Evolutionary conservation across 2,888 invertebrate genomes (phyloP).

Genomic region (Temnothorax ravouxi): DNA sequence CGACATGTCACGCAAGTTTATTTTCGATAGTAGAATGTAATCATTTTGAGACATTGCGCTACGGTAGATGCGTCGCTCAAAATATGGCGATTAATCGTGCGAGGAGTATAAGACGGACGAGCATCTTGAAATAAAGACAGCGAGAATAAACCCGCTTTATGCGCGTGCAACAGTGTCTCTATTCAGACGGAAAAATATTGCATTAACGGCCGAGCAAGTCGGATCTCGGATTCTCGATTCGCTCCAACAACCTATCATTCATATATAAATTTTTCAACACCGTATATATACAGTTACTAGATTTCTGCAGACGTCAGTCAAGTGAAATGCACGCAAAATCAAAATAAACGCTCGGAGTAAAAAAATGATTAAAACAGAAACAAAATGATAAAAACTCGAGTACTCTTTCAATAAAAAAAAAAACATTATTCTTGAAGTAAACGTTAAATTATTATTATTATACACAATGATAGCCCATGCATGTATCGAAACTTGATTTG

Average conservation of each 20-base stretch:
- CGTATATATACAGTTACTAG: neutral
- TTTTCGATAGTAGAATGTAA: slow-evolving; percentile 39
- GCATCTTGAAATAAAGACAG: slow-evolving; percentile 67
- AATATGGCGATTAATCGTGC: slow-evolving; percentile 71
- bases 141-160: slow-evolving; percentile 39
- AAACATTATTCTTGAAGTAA: neutral
- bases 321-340: neutral
- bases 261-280: slow-evolving; percentile 21
- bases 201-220: neutral
- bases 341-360: neutral
- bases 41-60: slow-evolving; percentile 63
- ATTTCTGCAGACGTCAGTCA: neutral
- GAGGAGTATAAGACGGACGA: slow-evolving; percentile 61
- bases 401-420: neutral
- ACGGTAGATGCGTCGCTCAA: slow-evolving; percentile 47
- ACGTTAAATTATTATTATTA: neutral
- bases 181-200: slow-evolving; percentile 19
- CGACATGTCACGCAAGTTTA: slow-evolving; percentile 14
- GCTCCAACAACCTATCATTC: slow-evolving; percentile 26
- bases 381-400: neutral
- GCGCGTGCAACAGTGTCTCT: neutral
- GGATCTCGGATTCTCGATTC: neutral
- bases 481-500: neutral
- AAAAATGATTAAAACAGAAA: neutral
- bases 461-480: neutral